These are phyloP conservation scores for Melangyna quadrimaculata DNA, from an alignment of 2,888 invertebrate species.

Conservation along the genomic window DNA sequence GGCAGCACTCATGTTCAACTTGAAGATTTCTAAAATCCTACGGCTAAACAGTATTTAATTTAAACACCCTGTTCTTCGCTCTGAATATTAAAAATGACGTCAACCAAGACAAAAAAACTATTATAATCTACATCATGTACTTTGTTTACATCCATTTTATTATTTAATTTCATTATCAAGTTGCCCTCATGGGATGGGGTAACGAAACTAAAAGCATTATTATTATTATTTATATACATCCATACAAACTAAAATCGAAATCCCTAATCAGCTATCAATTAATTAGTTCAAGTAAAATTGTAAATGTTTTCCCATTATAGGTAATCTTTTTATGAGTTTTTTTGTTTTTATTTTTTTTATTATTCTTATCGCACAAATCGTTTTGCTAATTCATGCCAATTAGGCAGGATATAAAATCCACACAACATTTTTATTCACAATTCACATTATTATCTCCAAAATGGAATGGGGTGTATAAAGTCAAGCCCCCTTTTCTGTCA, in stretches of 20 bases:
- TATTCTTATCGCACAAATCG: slow-evolving; percentile 47
- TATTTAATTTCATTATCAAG: not conserved
- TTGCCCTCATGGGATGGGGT: not conserved
- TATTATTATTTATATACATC: too few relatives aligned
- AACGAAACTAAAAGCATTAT: not conserved
- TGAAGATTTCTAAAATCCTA: too few relatives aligned
- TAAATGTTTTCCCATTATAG: not conserved
- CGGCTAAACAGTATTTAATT: too few relatives aligned
- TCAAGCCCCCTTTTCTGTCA: not conserved
- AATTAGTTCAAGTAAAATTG: slow-evolving; percentile 48
- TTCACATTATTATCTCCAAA: not conserved
- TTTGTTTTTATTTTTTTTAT: not conserved
- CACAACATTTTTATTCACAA: not conserved
- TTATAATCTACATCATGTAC: too few relatives aligned
- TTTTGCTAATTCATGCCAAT: slow-evolving; percentile 54
- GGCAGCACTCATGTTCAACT: too few relatives aligned
- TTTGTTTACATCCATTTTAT: not conserved
- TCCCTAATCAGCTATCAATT: slow-evolving; percentile 64
- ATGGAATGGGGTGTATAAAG: slow-evolving; percentile 14
- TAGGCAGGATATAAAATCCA: slow-evolving; percentile 10
- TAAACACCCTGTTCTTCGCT: too few relatives aligned
- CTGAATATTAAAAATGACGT: too few relatives aligned
- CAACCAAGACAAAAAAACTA: too few relatives aligned
- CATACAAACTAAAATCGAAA: not conserved
- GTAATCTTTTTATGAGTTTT: slow-evolving; percentile 17